Evolutionary conservation across 2,888 invertebrate genomes (phyloP), one percentile per base, ranked within the genome.

Genomic region (Sphaerophoria taeniata): DNA sequence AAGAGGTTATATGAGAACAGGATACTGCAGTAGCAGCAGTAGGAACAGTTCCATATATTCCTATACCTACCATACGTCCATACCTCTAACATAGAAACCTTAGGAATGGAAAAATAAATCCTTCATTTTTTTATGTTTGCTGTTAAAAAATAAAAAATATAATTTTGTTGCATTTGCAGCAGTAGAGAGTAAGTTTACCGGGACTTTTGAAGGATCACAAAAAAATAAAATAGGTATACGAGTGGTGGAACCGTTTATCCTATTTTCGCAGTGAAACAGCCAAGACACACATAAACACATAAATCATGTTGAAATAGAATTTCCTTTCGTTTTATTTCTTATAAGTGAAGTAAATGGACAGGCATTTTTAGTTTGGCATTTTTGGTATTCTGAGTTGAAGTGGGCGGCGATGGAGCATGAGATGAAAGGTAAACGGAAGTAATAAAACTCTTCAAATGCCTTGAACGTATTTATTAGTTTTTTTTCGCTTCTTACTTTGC

Each of bases 291-390:
- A 4, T 9, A n/a, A 33, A 49, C 63, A 74, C 51, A 83, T 83
- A 83, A 83, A 70, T 83, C 82, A 78, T 78, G 73, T 73, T 56
- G 78, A 78, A 78, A 82, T 82, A 61, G 77, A 77, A 72, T 82
- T 77, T 78, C 70, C 63, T 2, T 72, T 72, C 77, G 55, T 31
- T 53, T 58, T 53, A 16, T 76, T 74, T 43, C 63, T 69, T 49
- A 12, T 55, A 63, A 24, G 24, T 24, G 24, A 24, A 77, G 34
- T 34, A 73, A 69, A 65, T 58, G 74, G 82, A 49, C 71, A 60
- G 34, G 61, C 39, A n/a, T n/a, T n/a, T n/a, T n/a, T 55, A 69
- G 55, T 55, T 65, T 47, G 14, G 60, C 34, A 47, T 58, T 71
- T 39, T 39, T 39, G 24, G 24, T 39, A 7, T 43, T 43, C 51